Evolutionary conservation across 2,797 vertebrate species (phyloP).

Genomic region (Trichosurus vulpecula): DNA sequence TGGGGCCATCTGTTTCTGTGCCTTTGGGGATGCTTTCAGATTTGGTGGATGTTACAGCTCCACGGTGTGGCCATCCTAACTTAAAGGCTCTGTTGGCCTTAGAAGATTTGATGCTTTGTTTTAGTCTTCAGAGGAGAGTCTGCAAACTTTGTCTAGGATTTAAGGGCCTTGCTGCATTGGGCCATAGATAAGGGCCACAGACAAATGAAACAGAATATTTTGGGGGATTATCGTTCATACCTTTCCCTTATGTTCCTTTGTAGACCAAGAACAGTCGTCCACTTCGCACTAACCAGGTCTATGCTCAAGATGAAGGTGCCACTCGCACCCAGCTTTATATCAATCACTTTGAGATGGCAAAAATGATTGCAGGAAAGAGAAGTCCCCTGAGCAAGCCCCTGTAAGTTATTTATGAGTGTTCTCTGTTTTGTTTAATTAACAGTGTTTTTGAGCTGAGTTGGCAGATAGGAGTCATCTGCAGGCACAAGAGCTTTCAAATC

Average conservation of each 20-base stretch:
- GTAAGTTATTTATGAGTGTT: constrained; percentile 82
- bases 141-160: not conserved
- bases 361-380: constrained; percentile 94
- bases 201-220: not conserved
- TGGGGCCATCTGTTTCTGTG: not conserved
- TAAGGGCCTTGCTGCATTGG: not conserved
- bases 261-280: constrained; percentile 96
- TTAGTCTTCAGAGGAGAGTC: not conserved
- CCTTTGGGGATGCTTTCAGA: not conserved
- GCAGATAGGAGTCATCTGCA: not conserved
- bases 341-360: constrained; percentile 95
- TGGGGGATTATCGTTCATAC: not conserved
- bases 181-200: not conserved
- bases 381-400: constrained; percentile 95
- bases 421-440: not conserved
- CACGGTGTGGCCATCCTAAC: not conserved
- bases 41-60: not conserved
- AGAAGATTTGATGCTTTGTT: not conserved
- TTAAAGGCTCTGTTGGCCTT: not conserved
- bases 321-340: constrained; percentile 94
- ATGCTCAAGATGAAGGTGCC: constrained; percentile 94
- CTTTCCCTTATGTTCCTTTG: constrained; percentile 19
- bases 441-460: not conserved
- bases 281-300: constrained; percentile 94
- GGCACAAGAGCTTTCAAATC: not conserved